Base-by-base conservation (phyloP, 2,797 vertebrate genomes). In the Rhinophrynus dorsalis region DNA sequence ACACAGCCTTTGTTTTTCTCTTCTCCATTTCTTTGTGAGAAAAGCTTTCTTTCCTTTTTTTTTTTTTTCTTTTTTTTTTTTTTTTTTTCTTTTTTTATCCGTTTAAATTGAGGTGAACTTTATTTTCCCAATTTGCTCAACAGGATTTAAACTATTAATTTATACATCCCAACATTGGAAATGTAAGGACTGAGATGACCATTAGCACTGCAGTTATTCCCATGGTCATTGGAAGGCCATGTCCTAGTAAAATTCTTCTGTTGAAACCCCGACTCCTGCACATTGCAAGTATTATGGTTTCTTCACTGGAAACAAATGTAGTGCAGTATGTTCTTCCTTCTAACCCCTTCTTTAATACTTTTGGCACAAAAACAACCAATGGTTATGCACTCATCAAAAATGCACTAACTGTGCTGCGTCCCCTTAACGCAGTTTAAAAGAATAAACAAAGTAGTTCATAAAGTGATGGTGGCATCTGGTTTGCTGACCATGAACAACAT, bases 61-160 rank as follows among this genome's bases (percentile, higher is more conserved):
- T n/a, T n/a, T n/a, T 18, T 18, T 44, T 20, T 40, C n/a, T 40
- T 40, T 40, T 40, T 40, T 10, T 40, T 40, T n/a, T n/a, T n/a
- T n/a, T n/a, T n/a, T n/a, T 18, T 18, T 44, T 20, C 6, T 44
- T 44, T 44, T n/a, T 12, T 44, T 44, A 5, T 18, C 91, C 65
- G 77, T 92, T 84, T 91, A 91, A 91, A 87, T 88, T 94, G 90
- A 94, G 88, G 89, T 91, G 92, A 91, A 90, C 81, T 29, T 92
- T 90, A 84, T 91, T 91, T 83, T 90, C 82, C 84, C 86, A 79
- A 86, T 79, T 92, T 89, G 89, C 85, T 90, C 90, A 89, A 90
- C 85, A 90, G 87, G 90, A 93, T 90, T 94, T 89, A 89, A 86
- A 76, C 86, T 90, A 87, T 89, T 93, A 92, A 92, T 91, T 94